Conservation (phyloP, 2,113 vertebrate genomes). For the Channa maculata region DNA sequence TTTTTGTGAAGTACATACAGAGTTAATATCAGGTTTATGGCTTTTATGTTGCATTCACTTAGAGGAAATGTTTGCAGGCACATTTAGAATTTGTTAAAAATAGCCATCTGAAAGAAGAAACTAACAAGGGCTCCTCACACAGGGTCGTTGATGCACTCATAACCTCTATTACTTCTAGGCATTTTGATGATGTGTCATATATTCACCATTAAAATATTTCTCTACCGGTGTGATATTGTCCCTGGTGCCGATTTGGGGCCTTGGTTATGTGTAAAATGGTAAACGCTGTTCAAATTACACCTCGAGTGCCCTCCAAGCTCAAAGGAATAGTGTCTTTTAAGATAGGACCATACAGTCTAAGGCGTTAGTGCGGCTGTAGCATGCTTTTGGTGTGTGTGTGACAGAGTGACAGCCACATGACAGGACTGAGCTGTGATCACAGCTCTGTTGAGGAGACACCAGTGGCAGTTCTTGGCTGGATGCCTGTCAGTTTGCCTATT, state of each 20-base stretch:
- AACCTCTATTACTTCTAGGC: not conserved
- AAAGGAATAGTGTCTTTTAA: slow-evolving; percentile 40
- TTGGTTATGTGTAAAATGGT: slow-evolving; percentile 3
- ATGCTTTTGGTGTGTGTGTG: slow-evolving; percentile 34
- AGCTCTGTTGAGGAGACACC: slow-evolving; percentile 67
- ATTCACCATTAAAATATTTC: slow-evolving; percentile 12
- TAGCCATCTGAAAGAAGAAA: slow-evolving; percentile 34
- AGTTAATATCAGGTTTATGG: slow-evolving; percentile 53
- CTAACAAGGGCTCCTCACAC: slow-evolving; percentile 13
- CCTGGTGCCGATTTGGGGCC: slow-evolving; percentile 26
- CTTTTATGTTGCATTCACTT: slow-evolving; percentile 56
- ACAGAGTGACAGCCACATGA: slow-evolving; percentile 75
- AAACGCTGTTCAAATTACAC: slow-evolving; percentile 29
- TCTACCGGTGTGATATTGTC: slow-evolving; percentile 25
- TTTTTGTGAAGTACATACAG: slow-evolving; percentile 38
- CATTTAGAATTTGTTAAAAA: slow-evolving; percentile 40
- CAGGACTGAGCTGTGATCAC: slow-evolving; percentile 74
- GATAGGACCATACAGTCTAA: slow-evolving; percentile 22
- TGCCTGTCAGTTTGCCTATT: slow-evolving; percentile 75
- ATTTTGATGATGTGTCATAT: slow-evolving; percentile 26
- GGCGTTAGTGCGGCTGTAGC: slow-evolving; percentile 17
- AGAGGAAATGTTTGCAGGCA: slow-evolving; percentile 19
- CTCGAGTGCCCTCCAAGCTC: slow-evolving; percentile 10
- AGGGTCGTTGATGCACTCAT: slow-evolving; percentile 13
- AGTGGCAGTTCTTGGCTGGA: slow-evolving; percentile 62